Conservation (phyloP, 1,140 invertebrate species). For the Andricus grossulariae region DNA sequence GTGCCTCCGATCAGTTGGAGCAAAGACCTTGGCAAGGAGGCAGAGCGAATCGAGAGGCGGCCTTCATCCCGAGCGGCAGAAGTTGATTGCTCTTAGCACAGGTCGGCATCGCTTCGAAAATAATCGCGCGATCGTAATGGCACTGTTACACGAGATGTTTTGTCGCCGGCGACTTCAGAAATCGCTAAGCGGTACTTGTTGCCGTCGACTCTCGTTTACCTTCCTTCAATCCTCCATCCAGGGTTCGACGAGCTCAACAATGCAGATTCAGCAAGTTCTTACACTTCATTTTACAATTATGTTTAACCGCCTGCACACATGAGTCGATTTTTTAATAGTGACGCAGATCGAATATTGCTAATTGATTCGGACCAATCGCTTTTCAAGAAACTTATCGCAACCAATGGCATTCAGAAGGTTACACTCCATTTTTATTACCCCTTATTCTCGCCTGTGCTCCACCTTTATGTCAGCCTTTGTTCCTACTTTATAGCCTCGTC, state of each 20-base stretch:
- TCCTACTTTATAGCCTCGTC: conserved; percentile 7
- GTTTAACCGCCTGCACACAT: background rate
- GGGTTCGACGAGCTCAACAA: too few relatives aligned
- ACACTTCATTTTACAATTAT: background rate
- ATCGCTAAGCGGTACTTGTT: too few relatives aligned
- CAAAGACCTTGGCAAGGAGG: conserved; percentile 44
- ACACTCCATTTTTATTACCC: conserved; percentile 13
- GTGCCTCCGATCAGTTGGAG: too few relatives aligned
- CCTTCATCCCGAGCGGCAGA: conserved; percentile 52
- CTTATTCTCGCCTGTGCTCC: background rate
- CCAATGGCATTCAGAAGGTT: conserved; percentile 25
- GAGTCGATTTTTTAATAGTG: background rate
- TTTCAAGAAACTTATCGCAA: conserved; percentile 10
- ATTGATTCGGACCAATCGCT: background rate
- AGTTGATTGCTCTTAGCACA: conserved; percentile 49
- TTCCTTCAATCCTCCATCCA: too few relatives aligned
- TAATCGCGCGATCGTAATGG: conserved; percentile 51
- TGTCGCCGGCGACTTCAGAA: background rate
- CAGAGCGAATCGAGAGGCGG: conserved; percentile 51
- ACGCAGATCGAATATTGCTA: background rate
- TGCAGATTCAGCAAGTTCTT: too few relatives aligned
- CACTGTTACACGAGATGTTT: conserved; percentile 34
- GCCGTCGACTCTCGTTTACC: too few relatives aligned
- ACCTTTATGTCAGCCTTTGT: conserved; percentile 13
- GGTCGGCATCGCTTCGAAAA: conserved; percentile 41